phyloP scores from a whole-genome alignment of 2,888 invertebrate genomes.

The Melitaea athalia region DNA sequence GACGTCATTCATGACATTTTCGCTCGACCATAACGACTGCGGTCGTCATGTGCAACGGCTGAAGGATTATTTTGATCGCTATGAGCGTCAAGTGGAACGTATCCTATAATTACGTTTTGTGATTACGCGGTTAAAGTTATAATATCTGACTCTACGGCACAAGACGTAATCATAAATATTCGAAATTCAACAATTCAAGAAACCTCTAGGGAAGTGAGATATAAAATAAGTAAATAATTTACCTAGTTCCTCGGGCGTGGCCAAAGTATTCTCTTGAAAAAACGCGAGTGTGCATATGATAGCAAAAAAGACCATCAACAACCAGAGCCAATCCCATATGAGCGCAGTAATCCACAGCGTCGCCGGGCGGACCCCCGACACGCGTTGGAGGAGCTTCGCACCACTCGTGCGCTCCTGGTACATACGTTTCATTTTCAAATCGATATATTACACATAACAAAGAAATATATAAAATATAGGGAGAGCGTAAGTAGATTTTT shows the following conservation, averaged over 20 bases:
- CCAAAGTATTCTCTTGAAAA: slow-evolving; percentile 86
- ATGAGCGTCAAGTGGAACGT: too few relatives aligned
- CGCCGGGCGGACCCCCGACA: slow-evolving; percentile 86
- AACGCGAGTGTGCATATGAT: slow-evolving; percentile 84
- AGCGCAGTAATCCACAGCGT: slow-evolving; percentile 87
- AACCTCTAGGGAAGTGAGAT: background rate
- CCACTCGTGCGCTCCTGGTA: slow-evolving; percentile 85
- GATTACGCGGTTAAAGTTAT: too few relatives aligned
- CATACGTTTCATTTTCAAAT: background rate
- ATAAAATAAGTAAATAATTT: slow-evolving; percentile 35
- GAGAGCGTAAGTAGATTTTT: too few relatives aligned
- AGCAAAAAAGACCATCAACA: slow-evolving; percentile 81
- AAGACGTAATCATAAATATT: too few relatives aligned
- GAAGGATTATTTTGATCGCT: background rate
- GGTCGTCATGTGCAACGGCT: background rate
- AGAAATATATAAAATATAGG: too few relatives aligned
- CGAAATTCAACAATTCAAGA: background rate
- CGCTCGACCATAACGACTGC: slow-evolving; percentile 7
- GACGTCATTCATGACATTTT: slow-evolving; percentile 6
- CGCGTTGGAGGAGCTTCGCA: slow-evolving; percentile 87
- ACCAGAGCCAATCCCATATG: slow-evolving; percentile 86
- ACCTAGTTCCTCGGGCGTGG: slow-evolving; percentile 80
- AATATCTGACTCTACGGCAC: too few relatives aligned
- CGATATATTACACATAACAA: too few relatives aligned
- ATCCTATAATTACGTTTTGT: too few relatives aligned